phyloP scores from a whole-genome alignment of 2,888 invertebrate species.

The Notocelia uddmanniana region DNA sequence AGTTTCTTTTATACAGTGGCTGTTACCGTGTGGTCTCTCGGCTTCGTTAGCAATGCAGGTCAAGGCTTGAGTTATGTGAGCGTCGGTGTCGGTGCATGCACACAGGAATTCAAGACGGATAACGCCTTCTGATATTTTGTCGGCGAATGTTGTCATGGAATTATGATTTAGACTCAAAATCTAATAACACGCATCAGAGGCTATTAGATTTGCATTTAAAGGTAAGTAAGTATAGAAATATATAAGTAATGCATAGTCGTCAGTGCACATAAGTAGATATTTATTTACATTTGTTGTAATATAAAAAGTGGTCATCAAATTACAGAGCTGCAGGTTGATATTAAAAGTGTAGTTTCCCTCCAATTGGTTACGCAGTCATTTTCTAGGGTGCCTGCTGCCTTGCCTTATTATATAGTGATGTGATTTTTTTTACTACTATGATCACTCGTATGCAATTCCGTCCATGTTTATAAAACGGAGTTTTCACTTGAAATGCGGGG shows the following conservation, averaged over 20 bases:
- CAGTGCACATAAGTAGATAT: neutral
- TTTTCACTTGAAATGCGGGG: constrained; percentile 18
- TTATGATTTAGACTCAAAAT: neutral
- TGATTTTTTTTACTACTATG: neutral
- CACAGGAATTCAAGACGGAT: constrained; percentile 57
- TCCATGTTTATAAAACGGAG: constrained; percentile 3
- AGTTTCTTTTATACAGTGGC: constrained; percentile 22
- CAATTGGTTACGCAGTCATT: neutral
- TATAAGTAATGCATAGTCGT: neutral
- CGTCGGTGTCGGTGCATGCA: constrained; percentile 58
- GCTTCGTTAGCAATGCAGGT: constrained; percentile 74
- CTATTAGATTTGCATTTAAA: neutral
- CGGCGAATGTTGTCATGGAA: neutral
- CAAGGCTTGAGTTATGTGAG: constrained; percentile 74
- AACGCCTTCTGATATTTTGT: constrained; percentile 8
- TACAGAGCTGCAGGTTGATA: neutral
- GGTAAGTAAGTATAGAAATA: neutral
- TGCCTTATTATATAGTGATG: neutral
- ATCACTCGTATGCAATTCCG: constrained; percentile 9
- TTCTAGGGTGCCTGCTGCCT: neutral
- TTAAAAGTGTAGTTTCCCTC: neutral
- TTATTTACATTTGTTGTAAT: neutral
- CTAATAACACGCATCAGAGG: neutral
- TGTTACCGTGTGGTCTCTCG: constrained; percentile 26
- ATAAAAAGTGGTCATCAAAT: neutral